phyloP scores from a whole-genome alignment of 2,888 invertebrate species.

The Hemistola chrysoprasaria region DNA sequence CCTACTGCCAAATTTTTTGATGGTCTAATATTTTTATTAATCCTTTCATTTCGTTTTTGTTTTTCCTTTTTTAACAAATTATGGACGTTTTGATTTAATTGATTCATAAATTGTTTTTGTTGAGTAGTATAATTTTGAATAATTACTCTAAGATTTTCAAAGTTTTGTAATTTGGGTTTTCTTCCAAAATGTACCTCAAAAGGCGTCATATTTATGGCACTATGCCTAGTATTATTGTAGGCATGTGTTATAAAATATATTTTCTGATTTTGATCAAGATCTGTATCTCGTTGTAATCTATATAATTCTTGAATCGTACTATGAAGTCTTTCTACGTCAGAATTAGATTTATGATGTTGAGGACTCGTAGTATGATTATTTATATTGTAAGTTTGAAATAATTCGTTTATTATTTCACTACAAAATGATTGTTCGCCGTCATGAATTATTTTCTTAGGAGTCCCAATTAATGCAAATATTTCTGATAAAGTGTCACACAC shows the following conservation, averaged over 20 bases:
- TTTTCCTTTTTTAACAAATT: not conserved
- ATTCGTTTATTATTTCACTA: slow-evolving; percentile 21
- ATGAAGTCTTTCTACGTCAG: slow-evolving; percentile 24
- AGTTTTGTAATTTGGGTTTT: too few relatives aligned
- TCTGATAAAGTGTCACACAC: slow-evolving; percentile 23
- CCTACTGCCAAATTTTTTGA: too few relatives aligned
- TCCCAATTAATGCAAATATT: slow-evolving; percentile 22
- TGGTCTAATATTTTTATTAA: not conserved
- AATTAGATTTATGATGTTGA: slow-evolving; percentile 25
- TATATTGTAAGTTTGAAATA: slow-evolving; percentile 23
- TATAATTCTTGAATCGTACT: slow-evolving; percentile 16
- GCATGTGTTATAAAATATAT: slow-evolving; percentile 15
- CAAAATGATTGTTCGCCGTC: slow-evolving; percentile 25
- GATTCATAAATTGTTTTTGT: not conserved
- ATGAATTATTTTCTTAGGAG: slow-evolving; percentile 23
- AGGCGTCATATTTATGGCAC: too few relatives aligned
- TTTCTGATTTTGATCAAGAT: slow-evolving; percentile 10
- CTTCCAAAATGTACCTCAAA: too few relatives aligned
- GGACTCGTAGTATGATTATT: slow-evolving; percentile 20
- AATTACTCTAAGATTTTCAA: not conserved
- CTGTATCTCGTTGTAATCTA: slow-evolving; percentile 6
- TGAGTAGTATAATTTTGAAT: not conserved
- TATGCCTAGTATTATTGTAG: slow-evolving; percentile 10
- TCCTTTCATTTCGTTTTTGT: not conserved
- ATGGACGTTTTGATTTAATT: not conserved